Evolutionary conservation across 2,888 invertebrate species (phyloP).

Genomic region (Eucera pruinosa): DNA sequence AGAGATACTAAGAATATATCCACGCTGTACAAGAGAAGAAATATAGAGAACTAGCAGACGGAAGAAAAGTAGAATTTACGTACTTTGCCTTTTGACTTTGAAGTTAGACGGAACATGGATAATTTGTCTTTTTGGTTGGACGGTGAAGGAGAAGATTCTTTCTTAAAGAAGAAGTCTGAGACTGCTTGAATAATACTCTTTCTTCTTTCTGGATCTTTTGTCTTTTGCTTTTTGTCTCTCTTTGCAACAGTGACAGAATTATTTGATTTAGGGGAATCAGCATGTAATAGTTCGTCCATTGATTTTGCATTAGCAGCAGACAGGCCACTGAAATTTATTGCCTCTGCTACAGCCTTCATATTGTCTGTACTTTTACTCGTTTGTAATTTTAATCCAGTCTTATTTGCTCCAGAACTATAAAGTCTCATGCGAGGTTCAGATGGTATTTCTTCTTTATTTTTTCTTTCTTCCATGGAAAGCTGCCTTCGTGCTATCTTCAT

Average conservation of each 20-base stretch:
- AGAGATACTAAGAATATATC: slow-evolving; percentile 20
- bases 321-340: slow-evolving; percentile 70
- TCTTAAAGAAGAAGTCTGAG: slow-evolving; percentile 92
- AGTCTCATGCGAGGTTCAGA: slow-evolving; percentile 71
- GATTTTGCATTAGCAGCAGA: slow-evolving; percentile 77
- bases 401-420: slow-evolving; percentile 73
- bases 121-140: slow-evolving; percentile 84
- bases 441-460: slow-evolving; percentile 68
- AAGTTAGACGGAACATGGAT: slow-evolving; percentile 87
- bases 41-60: background rate
- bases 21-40: slow-evolving; percentile 30
- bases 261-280: slow-evolving; percentile 47
- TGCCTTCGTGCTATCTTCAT: slow-evolving; percentile 83
- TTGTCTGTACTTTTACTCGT: slow-evolving; percentile 83
- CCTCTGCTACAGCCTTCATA: slow-evolving; percentile 76
- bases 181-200: slow-evolving; percentile 94
- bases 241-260: slow-evolving; percentile 71
- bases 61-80: slow-evolving; percentile 10
- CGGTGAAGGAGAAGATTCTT: slow-evolving; percentile 85
- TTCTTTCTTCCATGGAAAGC: slow-evolving; percentile 78
- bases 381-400: slow-evolving; percentile 73
- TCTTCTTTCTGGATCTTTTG: slow-evolving; percentile 89
- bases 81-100: slow-evolving; percentile 88
- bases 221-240: slow-evolving; percentile 84
- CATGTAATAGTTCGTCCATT: slow-evolving; percentile 78